Evolutionary conservation across 2,797 vertebrate genomes (phyloP), one percentile per base, ranked within the genome.

Genomic region (Acomys russatus): DNA sequence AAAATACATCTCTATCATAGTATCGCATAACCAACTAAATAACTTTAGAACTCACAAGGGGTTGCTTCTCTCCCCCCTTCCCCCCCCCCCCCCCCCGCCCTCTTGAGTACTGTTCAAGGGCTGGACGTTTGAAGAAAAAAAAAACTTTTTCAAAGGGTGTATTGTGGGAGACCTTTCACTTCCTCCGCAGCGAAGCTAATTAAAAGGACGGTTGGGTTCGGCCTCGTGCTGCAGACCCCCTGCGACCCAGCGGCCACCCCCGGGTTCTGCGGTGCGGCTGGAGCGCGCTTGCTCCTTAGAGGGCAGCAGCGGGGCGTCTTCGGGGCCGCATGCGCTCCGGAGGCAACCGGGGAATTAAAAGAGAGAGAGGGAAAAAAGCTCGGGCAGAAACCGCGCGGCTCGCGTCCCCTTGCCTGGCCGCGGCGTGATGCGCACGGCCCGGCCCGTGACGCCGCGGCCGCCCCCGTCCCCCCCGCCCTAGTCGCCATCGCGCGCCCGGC

Each of bases 301-400:
- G 97, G 97, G 97, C 97, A 91, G 97, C 95, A 88, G 96, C 90
- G 73, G 87, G 59, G 96, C 94, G 61, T 71, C 80, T 54, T 54
- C 77, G 23, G 91, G 73, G 88, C 95, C 97, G 97, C 97, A 98
- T 97, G 97, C 97, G 97, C 94, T 73, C 88, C 85, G 5, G 84
- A 61, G 74, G 93, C 93, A 22, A 96, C 92, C 23, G 51, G 96
- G 91, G 97, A 97, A 93, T 97, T 97, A 93, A 83, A 97, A 91
- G 92, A 91, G 30, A 80, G 12, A 1, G 17, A 18, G 7, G 11
- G 17, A 61, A 90, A 84, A 88, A n/a, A 73, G 51, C 80, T 30
- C 51, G 25, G 1, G 20, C 12, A 6, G 14, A 44, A 82, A 95
- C 93, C 64, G n/a, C 92, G 3, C 86, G 15, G 33, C 78, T 85